Evolutionary conservation across 2,113 vertebrate genomes (phyloP).

Genomic region (Bothrops jararaca): DNA sequence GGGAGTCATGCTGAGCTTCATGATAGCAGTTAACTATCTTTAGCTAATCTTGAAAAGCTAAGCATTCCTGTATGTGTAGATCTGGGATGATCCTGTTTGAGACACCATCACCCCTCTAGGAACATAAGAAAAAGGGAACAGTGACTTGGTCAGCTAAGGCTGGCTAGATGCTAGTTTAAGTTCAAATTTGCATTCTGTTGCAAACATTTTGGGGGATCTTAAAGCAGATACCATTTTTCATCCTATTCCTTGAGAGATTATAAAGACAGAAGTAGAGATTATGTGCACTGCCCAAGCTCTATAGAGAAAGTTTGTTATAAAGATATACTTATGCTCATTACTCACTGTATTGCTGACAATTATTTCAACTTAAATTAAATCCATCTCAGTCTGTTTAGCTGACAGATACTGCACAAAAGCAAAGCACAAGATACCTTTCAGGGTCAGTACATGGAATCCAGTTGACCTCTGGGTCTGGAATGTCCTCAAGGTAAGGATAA

Average conservation of each 20-base stretch:
- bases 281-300: neutral
- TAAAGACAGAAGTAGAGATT: neutral
- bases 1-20: neutral
- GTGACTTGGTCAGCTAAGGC: neutral
- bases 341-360: neutral
- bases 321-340: neutral
- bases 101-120: neutral
- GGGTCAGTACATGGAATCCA: conserved; percentile 57
- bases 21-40: neutral
- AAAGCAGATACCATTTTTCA: neutral
- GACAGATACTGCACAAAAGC: neutral
- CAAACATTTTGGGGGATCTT: neutral
- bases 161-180: neutral
- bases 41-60: neutral
- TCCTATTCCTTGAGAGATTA: neutral
- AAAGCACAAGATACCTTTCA: conserved; percentile 42
- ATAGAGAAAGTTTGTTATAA: neutral
- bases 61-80: neutral
- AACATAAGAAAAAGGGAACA: neutral
- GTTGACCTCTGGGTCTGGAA: conserved; percentile 52
- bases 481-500: conserved; percentile 58
- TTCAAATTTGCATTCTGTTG: neutral
- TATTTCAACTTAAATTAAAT: too few relatives aligned
- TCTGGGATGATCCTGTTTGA: neutral
- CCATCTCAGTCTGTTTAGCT: too few relatives aligned